Base-by-base conservation (phyloP, 2,888 invertebrate species). In the Dascillus cervinus region DNA sequence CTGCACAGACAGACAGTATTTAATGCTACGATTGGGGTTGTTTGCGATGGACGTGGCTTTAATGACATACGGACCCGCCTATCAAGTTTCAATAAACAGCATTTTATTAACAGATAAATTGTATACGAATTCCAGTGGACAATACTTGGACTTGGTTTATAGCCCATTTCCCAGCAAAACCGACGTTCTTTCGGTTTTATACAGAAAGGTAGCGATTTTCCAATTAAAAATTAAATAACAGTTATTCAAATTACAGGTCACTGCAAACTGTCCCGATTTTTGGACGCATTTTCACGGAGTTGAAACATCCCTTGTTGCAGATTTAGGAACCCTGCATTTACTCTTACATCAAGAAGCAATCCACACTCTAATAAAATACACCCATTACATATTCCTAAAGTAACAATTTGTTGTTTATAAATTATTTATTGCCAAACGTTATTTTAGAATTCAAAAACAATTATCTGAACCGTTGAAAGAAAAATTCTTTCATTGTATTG, bases 181-280 rank as follows among this genome's bases (percentile, higher is more conserved):
- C 11, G 83, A 86, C 49, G 71, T 86, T 26, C 70, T 83, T 26
- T 78, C 82, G 29, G 58, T 86, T 33, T 67, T 85, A 3, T 87
- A 85, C 56, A 72, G 87, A 56, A 84, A 84, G 73, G 84, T 82
- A 57, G 52, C 49, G 34, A 13, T 27, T 9, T 17, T 17, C 4
- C 17, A 17, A 17, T 17, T 8, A n/a, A 13, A 10, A 30, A 27
- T 17, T n/a, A 10, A 14, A 17, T 6, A 17, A 17, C 8, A 17
- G 4, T 4, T 17, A 6, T 17, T 17, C 19, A 8, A n/a, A 22
- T 29, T 46, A 0, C 50, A 84, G 84, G 85, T 87, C 0, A 74
- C 77, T 24, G 81, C 85, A 0, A 76, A 79, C 50, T 88, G 88
- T 58, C 86, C 87, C 0, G 88, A 89, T 58, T 88, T 87, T 63